Evolutionary conservation across 2,888 invertebrate species (phyloP), one percentile per base, ranked within the genome.

Genomic region (Drosophila anomalata): DNA sequence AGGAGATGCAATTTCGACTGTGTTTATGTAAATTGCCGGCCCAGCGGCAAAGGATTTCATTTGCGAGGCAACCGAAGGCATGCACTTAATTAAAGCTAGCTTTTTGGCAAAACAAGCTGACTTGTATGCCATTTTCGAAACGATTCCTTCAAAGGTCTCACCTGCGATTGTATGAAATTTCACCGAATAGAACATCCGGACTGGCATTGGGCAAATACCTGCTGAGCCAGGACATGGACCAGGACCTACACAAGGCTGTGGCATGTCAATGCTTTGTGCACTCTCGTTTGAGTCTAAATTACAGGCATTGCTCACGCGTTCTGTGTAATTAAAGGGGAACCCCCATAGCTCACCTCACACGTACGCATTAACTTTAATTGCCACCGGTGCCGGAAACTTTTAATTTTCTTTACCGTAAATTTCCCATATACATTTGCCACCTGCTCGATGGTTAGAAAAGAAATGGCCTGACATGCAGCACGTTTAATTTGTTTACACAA

Each of bases 401-500:
- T 60, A 69, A 65, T 67, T 53, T 62, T 55, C 61, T 31, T 24
- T n/a, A 42, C 39, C 61, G 36, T 47, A 46, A 54, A 60, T 68
- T 63, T 70, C 47, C 46, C 60, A 59, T 66, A 41, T 42, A 56
- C 66, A 53, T 71, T 55, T 61, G 42, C 41, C 73, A 71, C 73
- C 65, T 42, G 65, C 50, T 55, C 67, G 33, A 67, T 57, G 56
- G 57, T 36, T 39, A 52, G 46, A 48, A 67, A 56, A 66, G 55
- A 65, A 54, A 66, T 33, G 67, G 67, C 39, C 26, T 12, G 60
- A 46, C 63, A 42, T 33, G 58, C 39, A 48, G 73, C 58, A 59
- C 56, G 53, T 71, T 85, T 71, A 82, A 85, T 85, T 85, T 82
- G 86, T 78, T 87, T 77, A 73, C 81, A 78, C 84, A 78, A 87